These are phyloP conservation scores for Aplochiton taeniatus DNA, from an alignment of 2,797 vertebrate genomes.

Conservation along the genomic window DNA sequence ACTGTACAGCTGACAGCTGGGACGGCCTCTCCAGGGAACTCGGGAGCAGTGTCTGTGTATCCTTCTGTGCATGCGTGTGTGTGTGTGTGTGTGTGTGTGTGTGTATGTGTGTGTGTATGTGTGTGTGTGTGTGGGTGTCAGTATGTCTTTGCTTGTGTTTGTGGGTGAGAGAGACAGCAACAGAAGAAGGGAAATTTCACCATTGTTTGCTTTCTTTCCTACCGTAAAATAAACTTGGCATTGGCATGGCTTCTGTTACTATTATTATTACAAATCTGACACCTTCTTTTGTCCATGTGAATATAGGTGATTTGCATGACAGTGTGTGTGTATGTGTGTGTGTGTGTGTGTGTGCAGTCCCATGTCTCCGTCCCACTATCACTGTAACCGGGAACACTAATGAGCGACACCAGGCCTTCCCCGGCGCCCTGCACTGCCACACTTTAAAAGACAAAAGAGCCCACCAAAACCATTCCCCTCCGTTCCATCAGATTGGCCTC, in stretches of 20 bases:
- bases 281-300: no score
- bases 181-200: no score
- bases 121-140: background rate
- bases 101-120: no score
- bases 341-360: background rate
- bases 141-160: background rate
- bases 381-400: conserved; percentile 17
- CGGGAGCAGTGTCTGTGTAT: no score
- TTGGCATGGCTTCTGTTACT: no score
- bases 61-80: no score
- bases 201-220: no score
- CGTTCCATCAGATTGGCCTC: background rate
- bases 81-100: background rate
- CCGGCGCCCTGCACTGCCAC: conserved; percentile 21
- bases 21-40: no score
- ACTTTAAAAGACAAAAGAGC: conserved; percentile 7
- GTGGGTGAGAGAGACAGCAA: no score
- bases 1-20: no score
- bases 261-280: no score
- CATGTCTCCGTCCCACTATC: background rate
- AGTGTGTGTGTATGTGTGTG: background rate
- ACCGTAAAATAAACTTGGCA: no score
- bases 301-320: background rate
- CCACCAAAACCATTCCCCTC: background rate
- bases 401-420: background rate